Base-by-base conservation (phyloP, 2,888 invertebrate genomes). In the Limnephilus lunatus region DNA sequence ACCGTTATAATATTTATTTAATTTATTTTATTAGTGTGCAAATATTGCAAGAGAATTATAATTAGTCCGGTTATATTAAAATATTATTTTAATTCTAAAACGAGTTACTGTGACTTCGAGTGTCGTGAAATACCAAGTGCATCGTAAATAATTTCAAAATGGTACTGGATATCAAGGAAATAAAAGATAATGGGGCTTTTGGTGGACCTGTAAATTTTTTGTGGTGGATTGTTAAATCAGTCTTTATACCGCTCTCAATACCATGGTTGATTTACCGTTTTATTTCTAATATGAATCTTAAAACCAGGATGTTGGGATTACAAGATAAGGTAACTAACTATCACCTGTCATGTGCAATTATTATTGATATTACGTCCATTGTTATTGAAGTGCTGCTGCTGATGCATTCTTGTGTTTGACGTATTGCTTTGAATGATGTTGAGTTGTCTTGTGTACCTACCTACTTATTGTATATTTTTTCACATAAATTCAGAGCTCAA, bases 291-390 rank as follows among this genome's bases (percentile, higher is more conserved):
- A 90, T 92, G 48, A 80, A 91, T 0, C n/a, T 93, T 25, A 93
- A 94, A 86, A 94, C 94, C 89, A 94, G 94, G 90, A 94, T 94
- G 53, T 94, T 95, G 89, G 94, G 94, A 88, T 94, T 95, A 85
- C 94, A 30, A 31, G 31, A 85, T 87, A 91, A 92, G 89, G 88
- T 85, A 80, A 90, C 30, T 85, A 80, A 90, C 30, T 80, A 82
- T 11, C 53, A 9, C 39, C 31, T 15, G 68, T 68, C 68, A 9
- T n/a, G 68, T 68, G 7, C 25, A 68, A n/a, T n/a, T 7, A 68
- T 68, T 68, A 68, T 68, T 68, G 68, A 68, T 68, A 68, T 68
- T 68, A 68, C 68, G 2, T 68, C 9, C n/a, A 68, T 25, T 68
- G 25, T 68, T 68, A 68, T 68, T 68, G 68, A 68, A 68, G 68